phyloP scores from a whole-genome alignment of 2,113 vertebrate genomes.

The Chloroceryle aenea region DNA sequence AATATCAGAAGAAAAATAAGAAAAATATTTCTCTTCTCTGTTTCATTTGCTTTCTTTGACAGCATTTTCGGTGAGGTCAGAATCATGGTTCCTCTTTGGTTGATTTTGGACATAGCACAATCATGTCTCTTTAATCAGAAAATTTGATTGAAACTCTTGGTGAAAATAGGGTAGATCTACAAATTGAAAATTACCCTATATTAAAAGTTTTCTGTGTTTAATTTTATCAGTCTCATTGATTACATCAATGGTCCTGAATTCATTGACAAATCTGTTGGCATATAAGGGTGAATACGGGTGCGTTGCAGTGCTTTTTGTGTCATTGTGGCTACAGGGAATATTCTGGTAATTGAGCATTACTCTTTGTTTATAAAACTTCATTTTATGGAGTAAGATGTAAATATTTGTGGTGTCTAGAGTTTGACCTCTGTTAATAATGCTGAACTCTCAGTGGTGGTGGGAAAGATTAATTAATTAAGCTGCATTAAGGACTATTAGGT shows the following conservation, averaged over 20 bases:
- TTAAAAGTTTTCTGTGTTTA: background rate
- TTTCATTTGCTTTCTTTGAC: background rate
- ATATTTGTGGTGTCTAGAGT: background rate
- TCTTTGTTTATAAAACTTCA: background rate
- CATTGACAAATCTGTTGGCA: background rate
- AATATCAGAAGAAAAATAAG: background rate
- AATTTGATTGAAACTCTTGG: background rate
- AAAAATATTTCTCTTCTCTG: background rate
- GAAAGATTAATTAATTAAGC: conserved; percentile 4
- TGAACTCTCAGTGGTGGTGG: background rate
- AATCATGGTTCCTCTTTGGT: background rate
- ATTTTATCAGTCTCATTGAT: background rate
- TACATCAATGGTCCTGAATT: background rate
- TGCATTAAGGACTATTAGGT: background rate
- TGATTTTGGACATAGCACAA: background rate
- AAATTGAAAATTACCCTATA: background rate
- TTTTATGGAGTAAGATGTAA: background rate
- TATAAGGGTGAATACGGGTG: background rate
- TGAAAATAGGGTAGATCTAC: background rate
- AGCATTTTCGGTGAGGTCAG: background rate
- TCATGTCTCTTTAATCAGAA: background rate
- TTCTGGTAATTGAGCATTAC: background rate
- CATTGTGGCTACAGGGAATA: background rate
- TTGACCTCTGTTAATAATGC: background rate
- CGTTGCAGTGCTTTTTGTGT: background rate